Conservation (phyloP, 1,140 invertebrate genomes). For the Mamestra configurata region DNA sequence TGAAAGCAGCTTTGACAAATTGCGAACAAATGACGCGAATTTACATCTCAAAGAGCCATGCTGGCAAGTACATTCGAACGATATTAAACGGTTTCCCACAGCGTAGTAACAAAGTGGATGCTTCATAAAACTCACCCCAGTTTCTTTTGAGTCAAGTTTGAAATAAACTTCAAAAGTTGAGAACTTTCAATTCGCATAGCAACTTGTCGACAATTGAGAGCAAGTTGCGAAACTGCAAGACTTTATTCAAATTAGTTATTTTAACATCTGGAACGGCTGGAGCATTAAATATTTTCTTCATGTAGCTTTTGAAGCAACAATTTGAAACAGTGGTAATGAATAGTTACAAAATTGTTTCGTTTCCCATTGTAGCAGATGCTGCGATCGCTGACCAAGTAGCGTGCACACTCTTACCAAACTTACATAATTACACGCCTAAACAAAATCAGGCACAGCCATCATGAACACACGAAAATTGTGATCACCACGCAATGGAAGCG, state of each 20-base stretch:
- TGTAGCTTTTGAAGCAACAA: neutral
- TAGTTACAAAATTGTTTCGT: neutral
- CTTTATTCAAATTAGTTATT: conserved; percentile 41
- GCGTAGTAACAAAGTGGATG: conserved; percentile 21
- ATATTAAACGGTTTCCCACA: conserved; percentile 42
- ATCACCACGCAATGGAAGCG: conserved; percentile 75
- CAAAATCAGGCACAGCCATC: conserved; percentile 74
- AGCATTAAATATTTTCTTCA: conserved; percentile 23
- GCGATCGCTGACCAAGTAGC: neutral
- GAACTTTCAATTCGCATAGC: conserved; percentile 34
- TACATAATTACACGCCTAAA: conserved; percentile 76
- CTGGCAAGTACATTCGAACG: conserved; percentile 6
- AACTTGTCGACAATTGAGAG: conserved; percentile 39
- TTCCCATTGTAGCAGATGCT: conserved; percentile 11
- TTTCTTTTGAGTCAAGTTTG: conserved; percentile 34
- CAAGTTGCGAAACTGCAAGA: conserved; percentile 25
- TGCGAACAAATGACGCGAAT: conserved; percentile 21
- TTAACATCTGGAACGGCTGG: conserved; percentile 20
- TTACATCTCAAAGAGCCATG: conserved; percentile 40
- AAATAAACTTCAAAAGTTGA: conserved; percentile 9
- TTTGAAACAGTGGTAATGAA: neutral
- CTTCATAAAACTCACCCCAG: conserved; percentile 41
- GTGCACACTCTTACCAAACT: conserved; percentile 43
- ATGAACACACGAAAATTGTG: conserved; percentile 78
- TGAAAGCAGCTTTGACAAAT: conserved; percentile 10